These are phyloP conservation scores for Tyrophagus putrescentiae DNA, from an alignment of 1,140 invertebrate species.

Conservation along the genomic window DNA sequence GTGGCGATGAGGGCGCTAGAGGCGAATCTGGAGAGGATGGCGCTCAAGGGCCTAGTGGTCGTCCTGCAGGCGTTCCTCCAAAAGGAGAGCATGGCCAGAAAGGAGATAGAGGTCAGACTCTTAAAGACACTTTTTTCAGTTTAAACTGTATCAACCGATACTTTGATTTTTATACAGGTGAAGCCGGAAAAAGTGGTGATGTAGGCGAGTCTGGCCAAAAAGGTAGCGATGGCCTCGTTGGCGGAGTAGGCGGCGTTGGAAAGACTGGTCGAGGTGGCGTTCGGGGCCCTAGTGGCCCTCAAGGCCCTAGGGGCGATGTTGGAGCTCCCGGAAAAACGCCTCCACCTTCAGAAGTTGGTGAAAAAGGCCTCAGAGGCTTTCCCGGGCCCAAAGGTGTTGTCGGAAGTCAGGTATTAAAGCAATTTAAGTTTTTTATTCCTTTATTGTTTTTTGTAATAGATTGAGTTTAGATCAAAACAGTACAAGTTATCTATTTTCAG, in stretches of 20 bases:
- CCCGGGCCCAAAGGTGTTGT: no score
- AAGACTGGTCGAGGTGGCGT: conserved; percentile 55
- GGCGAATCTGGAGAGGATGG: conserved; percentile 1
- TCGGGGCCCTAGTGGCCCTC: conserved; percentile 35
- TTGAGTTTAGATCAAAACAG: no score
- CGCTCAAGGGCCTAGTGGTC: conserved; percentile 1
- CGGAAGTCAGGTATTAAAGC: no score
- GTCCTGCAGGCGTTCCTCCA: neutral
- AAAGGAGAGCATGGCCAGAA: neutral
- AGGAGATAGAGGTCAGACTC: neutral
- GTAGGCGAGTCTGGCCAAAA: no score
- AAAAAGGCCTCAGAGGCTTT: conserved; percentile 21
- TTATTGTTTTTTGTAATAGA: no score
- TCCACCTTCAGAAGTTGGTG: conserved; percentile 2
- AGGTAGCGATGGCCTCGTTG: conserved; percentile 32
- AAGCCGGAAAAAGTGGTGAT: no score
- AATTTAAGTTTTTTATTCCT: no score
- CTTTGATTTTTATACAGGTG: neutral
- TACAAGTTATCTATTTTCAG: no score
- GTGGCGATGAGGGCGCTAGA: conserved; percentile 4
- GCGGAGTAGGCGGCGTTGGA: conserved; percentile 49
- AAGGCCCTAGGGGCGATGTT: neutral
- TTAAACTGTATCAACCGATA: neutral
- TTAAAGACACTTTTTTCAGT: neutral
- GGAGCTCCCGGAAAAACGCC: neutral